These are phyloP conservation scores for Abrostola triplasia DNA, from an alignment of 2,888 invertebrate species.

Conservation along the genomic window DNA sequence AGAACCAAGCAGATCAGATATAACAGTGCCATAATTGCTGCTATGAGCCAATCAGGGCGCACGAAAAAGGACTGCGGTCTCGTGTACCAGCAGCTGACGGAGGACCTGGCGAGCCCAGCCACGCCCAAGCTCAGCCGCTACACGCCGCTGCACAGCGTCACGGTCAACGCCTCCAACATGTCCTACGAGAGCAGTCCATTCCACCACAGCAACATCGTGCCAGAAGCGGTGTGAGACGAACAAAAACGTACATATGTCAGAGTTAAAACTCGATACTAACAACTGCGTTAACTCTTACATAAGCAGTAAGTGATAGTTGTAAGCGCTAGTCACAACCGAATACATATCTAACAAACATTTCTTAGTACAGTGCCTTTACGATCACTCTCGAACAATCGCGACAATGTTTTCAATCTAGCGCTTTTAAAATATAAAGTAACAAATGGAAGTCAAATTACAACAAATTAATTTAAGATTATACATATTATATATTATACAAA, in stretches of 20 bases:
- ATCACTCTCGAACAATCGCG: constrained; percentile 78
- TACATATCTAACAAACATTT: constrained; percentile 72
- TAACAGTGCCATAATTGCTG: constrained; percentile 86
- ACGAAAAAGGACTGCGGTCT: constrained; percentile 92
- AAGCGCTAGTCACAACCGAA: constrained; percentile 85
- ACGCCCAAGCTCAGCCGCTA: constrained; percentile 91
- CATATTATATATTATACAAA: constrained; percentile 89
- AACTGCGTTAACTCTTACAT: constrained; percentile 83
- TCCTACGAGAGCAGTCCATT: constrained; percentile 90
- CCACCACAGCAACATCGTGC: constrained; percentile 90
- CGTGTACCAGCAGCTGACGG: constrained; percentile 93
- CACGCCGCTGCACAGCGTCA: constrained; percentile 86
- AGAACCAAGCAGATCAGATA: constrained; percentile 79
- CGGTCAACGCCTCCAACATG: constrained; percentile 82
- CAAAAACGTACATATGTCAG: constrained; percentile 63
- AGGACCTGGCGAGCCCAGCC: constrained; percentile 91
- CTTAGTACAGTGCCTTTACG: constrained; percentile 80
- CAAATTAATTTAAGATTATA: constrained; percentile 88
- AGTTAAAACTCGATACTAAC: constrained; percentile 75
- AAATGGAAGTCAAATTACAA: constrained; percentile 87
- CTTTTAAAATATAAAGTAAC: constrained; percentile 84
- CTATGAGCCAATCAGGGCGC: constrained; percentile 86
- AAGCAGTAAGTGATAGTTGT: constrained; percentile 84
- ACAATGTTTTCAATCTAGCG: constrained; percentile 82
- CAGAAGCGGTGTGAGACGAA: constrained; percentile 88